A percentile compares a stretch with the other conserved stretches of the same genome.
Conservation (phyloP, 1,140 invertebrate genomes). For the Formica selysi region DNA sequence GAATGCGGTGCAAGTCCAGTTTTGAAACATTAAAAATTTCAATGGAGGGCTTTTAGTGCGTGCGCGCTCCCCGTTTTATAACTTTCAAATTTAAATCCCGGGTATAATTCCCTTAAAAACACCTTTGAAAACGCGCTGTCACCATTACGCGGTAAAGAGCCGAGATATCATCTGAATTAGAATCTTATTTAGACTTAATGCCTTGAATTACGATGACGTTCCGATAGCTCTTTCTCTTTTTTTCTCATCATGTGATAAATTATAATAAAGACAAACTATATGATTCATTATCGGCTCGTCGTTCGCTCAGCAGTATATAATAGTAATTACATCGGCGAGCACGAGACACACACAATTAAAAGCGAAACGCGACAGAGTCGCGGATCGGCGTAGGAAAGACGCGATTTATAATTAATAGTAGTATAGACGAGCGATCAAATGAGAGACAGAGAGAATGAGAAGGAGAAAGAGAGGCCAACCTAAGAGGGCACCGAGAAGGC, state of each 20-base stretch:
- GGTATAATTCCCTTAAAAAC: not conserved
- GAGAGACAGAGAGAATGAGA: not conserved
- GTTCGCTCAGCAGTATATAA: conserved; percentile 48
- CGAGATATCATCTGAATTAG: conserved; percentile 38
- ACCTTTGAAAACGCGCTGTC: not conserved
- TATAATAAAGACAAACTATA: conserved; percentile 56
- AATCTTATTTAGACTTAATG: conserved; percentile 52
- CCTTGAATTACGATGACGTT: conserved; percentile 48
- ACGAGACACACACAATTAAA: conserved; percentile 63
- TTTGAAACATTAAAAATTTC: conserved; percentile 48
- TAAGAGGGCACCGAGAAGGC: conserved; percentile 8
- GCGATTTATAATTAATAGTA: conserved; percentile 73
- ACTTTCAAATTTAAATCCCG: not conserved
- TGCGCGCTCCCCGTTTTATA: not conserved
- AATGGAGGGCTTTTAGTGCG: not conserved
- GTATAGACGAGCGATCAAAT: conserved; percentile 37
- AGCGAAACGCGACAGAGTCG: conserved; percentile 62
- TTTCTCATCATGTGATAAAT: conserved; percentile 40
- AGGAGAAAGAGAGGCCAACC: not conserved
- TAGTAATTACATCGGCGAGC: conserved; percentile 71
- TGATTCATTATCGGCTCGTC: conserved; percentile 41
- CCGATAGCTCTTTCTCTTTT: not conserved
- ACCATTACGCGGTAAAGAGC: not conserved
- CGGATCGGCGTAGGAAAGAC: conserved; percentile 58
- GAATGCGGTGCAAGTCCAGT: conserved; percentile 28